These are phyloP conservation scores for Caenorhabditis becei DNA, from an alignment of 2,888 invertebrate genomes.

Conservation along the genomic window DNA sequence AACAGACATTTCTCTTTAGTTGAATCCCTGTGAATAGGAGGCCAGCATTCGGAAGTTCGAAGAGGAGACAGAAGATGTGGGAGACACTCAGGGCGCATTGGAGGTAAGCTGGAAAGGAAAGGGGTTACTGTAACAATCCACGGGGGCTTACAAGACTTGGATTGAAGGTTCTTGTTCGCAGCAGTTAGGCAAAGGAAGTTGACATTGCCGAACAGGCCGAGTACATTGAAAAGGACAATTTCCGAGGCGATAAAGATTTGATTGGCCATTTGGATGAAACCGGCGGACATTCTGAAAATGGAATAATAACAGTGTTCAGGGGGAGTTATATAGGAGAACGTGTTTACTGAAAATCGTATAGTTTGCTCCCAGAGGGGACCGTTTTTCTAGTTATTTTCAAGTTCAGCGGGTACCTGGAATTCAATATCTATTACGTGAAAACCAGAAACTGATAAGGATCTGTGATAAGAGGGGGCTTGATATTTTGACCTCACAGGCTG, in stretches of 20 bases:
- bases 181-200: slow-evolving; percentile 38
- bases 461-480: too few relatives aligned
- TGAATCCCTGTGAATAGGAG: slow-evolving; percentile 35
- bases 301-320: not conserved
- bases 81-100: slow-evolving; percentile 42
- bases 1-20: slow-evolving; percentile 35
- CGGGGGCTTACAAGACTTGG: slow-evolving; percentile 26
- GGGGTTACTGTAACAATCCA: not conserved
- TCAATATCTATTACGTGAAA: too few relatives aligned
- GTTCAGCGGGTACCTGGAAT: too few relatives aligned
- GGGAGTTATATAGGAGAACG: not conserved
- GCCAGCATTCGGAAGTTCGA: slow-evolving; percentile 40
- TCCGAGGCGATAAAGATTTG: slow-evolving; percentile 40
- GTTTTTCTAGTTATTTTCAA: too few relatives aligned
- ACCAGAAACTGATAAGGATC: too few relatives aligned
- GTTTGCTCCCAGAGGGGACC: too few relatives aligned
- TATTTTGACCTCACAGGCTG: too few relatives aligned
- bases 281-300: not conserved
- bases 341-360: slow-evolving; percentile 3
- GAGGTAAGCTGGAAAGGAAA: slow-evolving; percentile 30
- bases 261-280: slow-evolving; percentile 18
- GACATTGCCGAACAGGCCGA: slow-evolving; percentile 51
- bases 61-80: slow-evolving; percentile 43
- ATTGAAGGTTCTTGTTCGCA: slow-evolving; percentile 24
- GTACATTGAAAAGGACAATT: slow-evolving; percentile 39